A percentile compares a stretch with the other conserved stretches of the same genome.
Conservation (phyloP, 2,888 invertebrate species). For the Yponomeuta plumbellus region DNA sequence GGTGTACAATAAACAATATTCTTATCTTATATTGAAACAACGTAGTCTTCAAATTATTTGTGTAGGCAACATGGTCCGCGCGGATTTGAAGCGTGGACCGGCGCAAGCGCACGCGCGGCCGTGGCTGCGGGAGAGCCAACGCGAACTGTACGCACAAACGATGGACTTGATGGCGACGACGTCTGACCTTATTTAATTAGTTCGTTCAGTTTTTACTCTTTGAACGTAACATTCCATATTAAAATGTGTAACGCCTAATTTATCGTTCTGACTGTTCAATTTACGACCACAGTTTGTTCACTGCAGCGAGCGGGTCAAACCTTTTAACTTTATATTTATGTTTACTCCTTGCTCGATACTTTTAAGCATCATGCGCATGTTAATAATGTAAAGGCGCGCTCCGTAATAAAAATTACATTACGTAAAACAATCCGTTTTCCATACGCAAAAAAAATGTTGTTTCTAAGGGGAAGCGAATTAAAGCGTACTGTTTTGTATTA, state of each 20-base stretch:
- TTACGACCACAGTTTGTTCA: constrained; percentile 25
- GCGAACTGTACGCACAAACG: constrained; percentile 36
- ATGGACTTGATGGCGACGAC: constrained; percentile 39
- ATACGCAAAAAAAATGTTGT: no score
- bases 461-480: no score
- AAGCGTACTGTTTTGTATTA: no score
- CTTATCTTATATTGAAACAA: no score
- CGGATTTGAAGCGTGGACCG: not conserved
- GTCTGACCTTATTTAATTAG: constrained; percentile 77
- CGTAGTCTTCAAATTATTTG: no score
- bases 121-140: constrained; percentile 28
- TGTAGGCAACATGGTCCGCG: not conserved
- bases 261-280: constrained; percentile 60
- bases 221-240: constrained; percentile 64
- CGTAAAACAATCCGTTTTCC: no score
- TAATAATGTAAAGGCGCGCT: not conserved
- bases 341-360: not conserved
- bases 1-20: no score
- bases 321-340: not conserved
- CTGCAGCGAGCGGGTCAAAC: not conserved
- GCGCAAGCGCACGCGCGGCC: constrained; percentile 20
- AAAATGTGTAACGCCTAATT: constrained; percentile 66
- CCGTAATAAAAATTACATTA: no score
- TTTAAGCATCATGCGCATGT: not conserved
- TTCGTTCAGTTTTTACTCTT: constrained; percentile 72